Evolutionary conservation across 2,888 invertebrate species (phyloP).

Genomic region (Thecocarcelia acutangulata): DNA sequence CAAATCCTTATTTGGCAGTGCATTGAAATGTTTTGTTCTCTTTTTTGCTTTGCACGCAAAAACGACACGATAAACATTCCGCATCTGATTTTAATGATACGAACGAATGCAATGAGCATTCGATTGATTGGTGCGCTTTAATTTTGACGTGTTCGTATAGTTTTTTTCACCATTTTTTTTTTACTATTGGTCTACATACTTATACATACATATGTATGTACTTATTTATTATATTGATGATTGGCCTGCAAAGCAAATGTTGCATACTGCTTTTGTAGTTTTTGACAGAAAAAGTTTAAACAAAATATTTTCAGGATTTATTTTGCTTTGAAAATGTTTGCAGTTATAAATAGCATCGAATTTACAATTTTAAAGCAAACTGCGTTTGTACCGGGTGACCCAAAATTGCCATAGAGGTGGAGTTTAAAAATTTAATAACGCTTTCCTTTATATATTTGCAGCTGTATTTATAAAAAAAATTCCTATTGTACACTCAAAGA

Average conservation of each 20-base stretch:
- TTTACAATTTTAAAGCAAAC: no score
- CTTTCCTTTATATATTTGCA: no score
- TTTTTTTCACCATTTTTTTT: slow-evolving; percentile 22
- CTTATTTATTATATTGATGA: no score
- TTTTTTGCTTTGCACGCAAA: slow-evolving; percentile 39
- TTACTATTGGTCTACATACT: not conserved
- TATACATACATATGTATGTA: not conserved
- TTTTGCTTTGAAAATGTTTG: no score
- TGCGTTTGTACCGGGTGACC: no score
- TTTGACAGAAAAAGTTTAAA: not conserved
- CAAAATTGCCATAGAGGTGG: no score
- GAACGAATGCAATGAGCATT: slow-evolving; percentile 50
- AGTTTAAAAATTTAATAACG: no score
- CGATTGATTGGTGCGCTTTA: slow-evolving; percentile 61
- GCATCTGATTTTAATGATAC: slow-evolving; percentile 64
- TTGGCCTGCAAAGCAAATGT: slow-evolving; percentile 28
- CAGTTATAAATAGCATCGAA: no score
- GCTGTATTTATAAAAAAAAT: no score
- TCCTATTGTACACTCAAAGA: no score
- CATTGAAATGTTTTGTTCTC: slow-evolving; percentile 40
- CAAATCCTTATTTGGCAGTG: slow-evolving; percentile 80
- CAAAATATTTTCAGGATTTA: not conserved
- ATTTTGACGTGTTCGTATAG: slow-evolving; percentile 54
- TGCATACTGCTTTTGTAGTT: slow-evolving; percentile 25
- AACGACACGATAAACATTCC: slow-evolving; percentile 56